Evolutionary conservation across 2,797 vertebrate genomes (phyloP).

Genomic region (Hemitrygon akajei): DNA sequence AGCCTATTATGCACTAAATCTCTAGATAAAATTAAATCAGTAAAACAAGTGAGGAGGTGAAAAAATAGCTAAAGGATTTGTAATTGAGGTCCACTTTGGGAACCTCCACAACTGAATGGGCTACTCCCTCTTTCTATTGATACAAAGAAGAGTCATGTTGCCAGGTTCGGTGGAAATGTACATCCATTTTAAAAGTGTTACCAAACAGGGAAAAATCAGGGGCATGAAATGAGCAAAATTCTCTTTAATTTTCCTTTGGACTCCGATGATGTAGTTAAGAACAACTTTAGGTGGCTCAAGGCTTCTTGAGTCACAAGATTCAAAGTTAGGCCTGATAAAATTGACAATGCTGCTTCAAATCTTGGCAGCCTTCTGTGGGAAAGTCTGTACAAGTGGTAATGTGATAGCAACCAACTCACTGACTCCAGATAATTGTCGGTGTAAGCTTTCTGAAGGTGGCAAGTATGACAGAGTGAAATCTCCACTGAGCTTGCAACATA

Average conservation of each 20-base stretch:
- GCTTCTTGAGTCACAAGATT: neutral
- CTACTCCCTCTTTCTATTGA: neutral
- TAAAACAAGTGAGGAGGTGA: no score
- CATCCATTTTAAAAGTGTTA: neutral
- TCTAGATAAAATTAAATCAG: no score
- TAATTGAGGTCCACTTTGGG: neutral
- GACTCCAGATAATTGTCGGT: neutral
- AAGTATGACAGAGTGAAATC: neutral
- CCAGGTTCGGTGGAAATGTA: neutral
- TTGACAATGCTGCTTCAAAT: constrained; percentile 28
- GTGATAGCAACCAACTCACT: neutral
- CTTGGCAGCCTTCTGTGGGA: constrained; percentile 7
- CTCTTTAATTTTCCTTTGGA: neutral
- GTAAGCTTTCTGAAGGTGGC: neutral
- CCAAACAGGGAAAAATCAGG: neutral
- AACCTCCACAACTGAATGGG: neutral
- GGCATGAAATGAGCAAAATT: neutral
- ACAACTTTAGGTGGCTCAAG: neutral
- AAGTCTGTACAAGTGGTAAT: neutral
- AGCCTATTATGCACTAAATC: no score
- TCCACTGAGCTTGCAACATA: neutral
- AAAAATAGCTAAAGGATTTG: no score
- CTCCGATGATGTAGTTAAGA: neutral
- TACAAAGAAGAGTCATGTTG: neutral
- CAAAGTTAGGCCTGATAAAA: neutral